These are phyloP conservation scores for Hafferia zeledoni DNA, from an alignment of 2,797 vertebrate species.

Conservation along the genomic window DNA sequence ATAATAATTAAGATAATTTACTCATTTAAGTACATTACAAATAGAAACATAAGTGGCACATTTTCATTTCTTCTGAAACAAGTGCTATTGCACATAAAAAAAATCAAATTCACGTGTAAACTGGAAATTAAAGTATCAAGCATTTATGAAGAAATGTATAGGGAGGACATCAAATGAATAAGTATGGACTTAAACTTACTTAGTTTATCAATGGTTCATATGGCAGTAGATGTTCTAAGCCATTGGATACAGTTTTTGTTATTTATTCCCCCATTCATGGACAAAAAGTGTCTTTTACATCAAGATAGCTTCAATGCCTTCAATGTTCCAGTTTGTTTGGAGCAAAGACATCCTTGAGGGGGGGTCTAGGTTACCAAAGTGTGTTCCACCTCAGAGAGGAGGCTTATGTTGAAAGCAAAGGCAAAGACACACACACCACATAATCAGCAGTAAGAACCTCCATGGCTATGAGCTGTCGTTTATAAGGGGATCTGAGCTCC, in stretches of 20 bases:
- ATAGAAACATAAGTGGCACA: accelerated
- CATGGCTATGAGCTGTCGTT: accelerated
- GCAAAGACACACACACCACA: accelerated
- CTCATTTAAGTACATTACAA: neutral
- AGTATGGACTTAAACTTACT: neutral
- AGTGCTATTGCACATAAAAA: neutral
- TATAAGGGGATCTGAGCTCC: neutral
- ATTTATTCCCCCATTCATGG: neutral
- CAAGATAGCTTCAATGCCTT: neutral
- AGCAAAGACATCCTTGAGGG: neutral
- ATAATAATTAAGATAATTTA: neutral
- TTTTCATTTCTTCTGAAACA: neutral
- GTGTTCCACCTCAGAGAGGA: neutral
- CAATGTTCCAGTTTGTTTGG: neutral
- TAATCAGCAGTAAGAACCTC: neutral
- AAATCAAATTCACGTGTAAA: neutral
- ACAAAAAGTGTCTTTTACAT: neutral
- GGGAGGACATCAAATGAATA: neutral
- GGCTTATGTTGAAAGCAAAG: neutral
- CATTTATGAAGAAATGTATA: neutral
- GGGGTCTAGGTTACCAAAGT: neutral
- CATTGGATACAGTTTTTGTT: neutral
- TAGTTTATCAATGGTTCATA: neutral
- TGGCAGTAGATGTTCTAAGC: neutral
- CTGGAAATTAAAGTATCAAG: neutral